These are phyloP conservation scores for Thunnus maccoyii DNA, from an alignment of 2,113 vertebrate species.

Conservation along the genomic window DNA sequence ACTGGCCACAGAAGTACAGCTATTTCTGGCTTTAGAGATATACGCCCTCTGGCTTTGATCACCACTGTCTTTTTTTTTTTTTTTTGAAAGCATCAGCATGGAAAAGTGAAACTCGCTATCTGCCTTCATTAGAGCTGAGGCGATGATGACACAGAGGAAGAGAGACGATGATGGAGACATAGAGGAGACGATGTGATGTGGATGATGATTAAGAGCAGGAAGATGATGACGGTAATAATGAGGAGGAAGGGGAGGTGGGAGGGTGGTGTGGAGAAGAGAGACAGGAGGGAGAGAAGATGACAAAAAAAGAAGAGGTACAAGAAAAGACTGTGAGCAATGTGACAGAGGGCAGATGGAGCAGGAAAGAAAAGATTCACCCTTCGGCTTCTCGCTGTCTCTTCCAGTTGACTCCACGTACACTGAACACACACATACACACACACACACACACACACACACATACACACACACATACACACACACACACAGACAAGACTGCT, in stretches of 20 bases:
- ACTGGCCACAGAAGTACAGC: slow-evolving; percentile 38
- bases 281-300: neutral
- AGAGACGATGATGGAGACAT: slow-evolving; percentile 17
- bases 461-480: slow-evolving; percentile 52
- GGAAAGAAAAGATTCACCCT: slow-evolving; percentile 58
- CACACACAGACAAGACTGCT: slow-evolving; percentile 36
- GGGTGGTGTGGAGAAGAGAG: neutral
- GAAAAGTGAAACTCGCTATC: slow-evolving; percentile 31
- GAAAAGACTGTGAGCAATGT: slow-evolving; percentile 45
- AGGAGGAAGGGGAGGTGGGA: slow-evolving; percentile 8
- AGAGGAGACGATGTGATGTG: slow-evolving; percentile 3
- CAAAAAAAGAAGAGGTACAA: slow-evolving; percentile 25
- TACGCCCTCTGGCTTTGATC: slow-evolving; percentile 59
- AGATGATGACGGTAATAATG: slow-evolving; percentile 35
- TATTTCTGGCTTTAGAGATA: slow-evolving; percentile 53
- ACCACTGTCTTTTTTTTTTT: neutral
- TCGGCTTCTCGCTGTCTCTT: slow-evolving; percentile 63
- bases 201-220: slow-evolving; percentile 37
- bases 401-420: slow-evolving; percentile 47
- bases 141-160: slow-evolving; percentile 29
- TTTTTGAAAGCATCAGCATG: slow-evolving; percentile 10
- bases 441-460: slow-evolving; percentile 52
- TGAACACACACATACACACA: slow-evolving; percentile 39
- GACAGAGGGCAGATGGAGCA: slow-evolving; percentile 59
- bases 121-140: slow-evolving; percentile 35